Conservation (phyloP, 2,113 vertebrate species). For the Cercocebus atys region DNA sequence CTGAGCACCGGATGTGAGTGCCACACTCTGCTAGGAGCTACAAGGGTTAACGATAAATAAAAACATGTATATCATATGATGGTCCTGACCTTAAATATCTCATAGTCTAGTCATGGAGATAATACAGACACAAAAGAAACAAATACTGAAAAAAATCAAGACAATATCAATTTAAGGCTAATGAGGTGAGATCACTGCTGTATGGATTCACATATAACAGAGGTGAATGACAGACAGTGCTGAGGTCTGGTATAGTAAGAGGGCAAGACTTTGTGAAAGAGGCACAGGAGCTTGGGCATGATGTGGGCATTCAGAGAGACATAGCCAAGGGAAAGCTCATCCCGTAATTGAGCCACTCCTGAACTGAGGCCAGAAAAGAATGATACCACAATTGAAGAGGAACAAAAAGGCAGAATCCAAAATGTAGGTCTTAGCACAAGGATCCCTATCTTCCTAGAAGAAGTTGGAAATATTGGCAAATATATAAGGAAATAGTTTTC, state of each 20-base stretch:
- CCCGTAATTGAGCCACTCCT: not conserved
- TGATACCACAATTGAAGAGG: not conserved
- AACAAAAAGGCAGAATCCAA: not conserved
- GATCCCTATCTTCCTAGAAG: not conserved
- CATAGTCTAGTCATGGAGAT: not conserved
- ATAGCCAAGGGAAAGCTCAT: not conserved
- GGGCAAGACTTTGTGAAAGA: not conserved
- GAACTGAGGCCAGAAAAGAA: not conserved
- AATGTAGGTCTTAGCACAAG: not conserved
- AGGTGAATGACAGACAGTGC: too few species aligned
- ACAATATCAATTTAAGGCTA: not conserved
- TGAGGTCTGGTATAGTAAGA: not conserved
- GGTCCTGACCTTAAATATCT: not conserved
- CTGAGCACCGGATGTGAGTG: not conserved
- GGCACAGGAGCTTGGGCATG: not conserved
- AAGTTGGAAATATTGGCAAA: not conserved
- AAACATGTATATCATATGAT: fast-evolving
- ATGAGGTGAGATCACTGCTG: not conserved
- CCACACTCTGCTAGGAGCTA: not conserved
- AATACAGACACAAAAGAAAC: not conserved
- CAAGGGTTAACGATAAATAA: not conserved
- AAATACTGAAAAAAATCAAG: not conserved
- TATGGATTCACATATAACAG: too few species aligned
- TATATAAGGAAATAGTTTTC: not conserved
- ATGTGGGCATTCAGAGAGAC: not conserved